Conservation (phyloP, 30 jellyfish, hydroid and myxozoan species). For the Nemopilema nomurai region DNA sequence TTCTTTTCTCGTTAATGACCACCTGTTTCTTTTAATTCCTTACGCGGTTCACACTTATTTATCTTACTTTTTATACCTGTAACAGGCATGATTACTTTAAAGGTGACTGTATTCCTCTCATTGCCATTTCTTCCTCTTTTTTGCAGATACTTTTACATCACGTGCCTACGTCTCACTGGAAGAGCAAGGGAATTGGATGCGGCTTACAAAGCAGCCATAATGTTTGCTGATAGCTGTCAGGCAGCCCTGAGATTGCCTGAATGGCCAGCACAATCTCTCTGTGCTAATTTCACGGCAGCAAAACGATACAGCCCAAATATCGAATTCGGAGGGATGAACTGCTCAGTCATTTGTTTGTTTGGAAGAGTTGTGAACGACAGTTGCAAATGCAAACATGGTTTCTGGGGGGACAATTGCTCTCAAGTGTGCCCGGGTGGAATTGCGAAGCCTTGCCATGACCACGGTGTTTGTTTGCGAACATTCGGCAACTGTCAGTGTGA, state of each 20-base stretch:
- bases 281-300: neutral
- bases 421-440: conserved; percentile 64
- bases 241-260: conserved; percentile 6
- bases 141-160: conserved; percentile 55
- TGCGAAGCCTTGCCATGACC: conserved; percentile 47
- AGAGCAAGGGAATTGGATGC: neutral
- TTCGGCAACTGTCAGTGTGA: conserved; percentile 58
- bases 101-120: neutral
- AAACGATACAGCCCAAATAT: neutral
- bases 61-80: too few species aligned
- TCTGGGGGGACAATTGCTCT: conserved; percentile 50
- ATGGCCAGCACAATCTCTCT: conserved; percentile 63
- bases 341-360: conserved; percentile 39
- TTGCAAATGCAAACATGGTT: conserved; percentile 51
- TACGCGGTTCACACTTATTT: too few species aligned
- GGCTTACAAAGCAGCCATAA: conserved; percentile 19
- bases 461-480: conserved; percentile 31
- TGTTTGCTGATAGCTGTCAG: conserved; percentile 60
- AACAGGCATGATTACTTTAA: too few species aligned
- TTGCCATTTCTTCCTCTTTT: neutral
- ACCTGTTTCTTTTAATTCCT: too few species aligned
- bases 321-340: conserved; percentile 33
- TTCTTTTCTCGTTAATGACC: too few species aligned
- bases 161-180: conserved; percentile 36
- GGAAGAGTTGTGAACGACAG: conserved; percentile 17